Evolutionary conservation across 1,140 invertebrate species (phyloP), one percentile per base, ranked within the genome.

Genomic region (Drosophila micromelanica): DNA sequence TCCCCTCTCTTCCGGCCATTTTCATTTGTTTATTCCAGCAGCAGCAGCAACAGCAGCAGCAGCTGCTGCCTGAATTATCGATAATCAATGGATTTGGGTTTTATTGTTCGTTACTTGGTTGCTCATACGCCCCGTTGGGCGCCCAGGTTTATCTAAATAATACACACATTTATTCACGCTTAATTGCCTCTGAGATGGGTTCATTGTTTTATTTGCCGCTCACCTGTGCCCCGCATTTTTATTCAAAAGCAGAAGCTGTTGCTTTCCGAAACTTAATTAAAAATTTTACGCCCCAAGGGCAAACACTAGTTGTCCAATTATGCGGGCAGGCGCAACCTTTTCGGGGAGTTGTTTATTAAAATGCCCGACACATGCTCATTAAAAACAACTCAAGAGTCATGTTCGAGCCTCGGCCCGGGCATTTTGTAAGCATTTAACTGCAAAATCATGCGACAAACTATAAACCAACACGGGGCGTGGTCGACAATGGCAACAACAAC

Each of bases 391-490:
- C 84, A 89, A 82, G 76, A 89, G 79, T 76, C 84, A 69, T 81
- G 75, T 72, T 78, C 70, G 63, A 69, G 61, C 72, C 51, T 48
- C 37, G 12, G 20, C 30, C 43, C 30, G 17, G 32, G 30, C 77
- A 80, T 85, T 86, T 85, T 86, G 82, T 79, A 82, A 89, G 75
- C 84, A 89, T 87, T 87, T 89, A 82, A 87, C 79, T 89, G 84
- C 78, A 87, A 82, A 87, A 87, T 87, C 82, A 87, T 87, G 82
- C 84, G 82, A 89, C 82, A 87, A 87, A 87, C 82, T 87, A 89
- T 89, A 87, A 89, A 89, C 84, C 68, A 82, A 82, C 68, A 64
- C 6, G 65, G 45, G 77, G 69, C 64, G 76, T 82, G 78, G 60
- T 67, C 49, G 56, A 82, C 78, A 35, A 7, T 2, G 30, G 30